Evolutionary conservation across 2,113 vertebrate genomes (phyloP).

Genomic region (Opisthocomus hoazin): DNA sequence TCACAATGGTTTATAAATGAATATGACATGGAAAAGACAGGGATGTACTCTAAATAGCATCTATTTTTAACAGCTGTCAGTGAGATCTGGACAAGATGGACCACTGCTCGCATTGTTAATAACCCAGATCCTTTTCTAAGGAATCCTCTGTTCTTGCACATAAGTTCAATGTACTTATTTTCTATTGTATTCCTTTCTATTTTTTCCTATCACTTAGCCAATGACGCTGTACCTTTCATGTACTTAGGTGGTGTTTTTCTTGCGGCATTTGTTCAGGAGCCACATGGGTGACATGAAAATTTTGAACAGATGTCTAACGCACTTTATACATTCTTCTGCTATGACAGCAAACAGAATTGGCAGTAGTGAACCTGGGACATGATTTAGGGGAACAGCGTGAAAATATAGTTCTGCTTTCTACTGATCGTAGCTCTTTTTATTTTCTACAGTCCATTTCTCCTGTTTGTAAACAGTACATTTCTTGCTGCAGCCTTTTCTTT

Average conservation of each 20-base stretch:
- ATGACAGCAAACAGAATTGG: neutral
- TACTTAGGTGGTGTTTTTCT: neutral
- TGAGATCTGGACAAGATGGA: neutral
- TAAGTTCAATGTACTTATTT: neutral
- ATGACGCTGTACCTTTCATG: neutral
- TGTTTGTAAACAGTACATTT: neutral
- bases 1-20: neutral
- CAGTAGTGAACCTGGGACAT: neutral
- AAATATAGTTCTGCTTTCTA: neutral
- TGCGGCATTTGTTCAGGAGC: neutral
- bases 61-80: neutral
- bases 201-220: neutral
- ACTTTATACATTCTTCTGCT: neutral
- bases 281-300: neutral
- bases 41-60: neutral
- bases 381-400: neutral
- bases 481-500: neutral
- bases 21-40: neutral
- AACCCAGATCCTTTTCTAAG: neutral
- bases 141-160: fast-evolving
- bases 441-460: neutral
- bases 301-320: neutral
- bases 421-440: neutral
- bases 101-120: neutral
- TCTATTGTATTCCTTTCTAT: neutral